A percentile compares a stretch with the other conserved stretches of the same genome.
Evolutionary conservation across 2,888 invertebrate genomes (phyloP).

Genomic region (Yponomeuta plumbellus): DNA sequence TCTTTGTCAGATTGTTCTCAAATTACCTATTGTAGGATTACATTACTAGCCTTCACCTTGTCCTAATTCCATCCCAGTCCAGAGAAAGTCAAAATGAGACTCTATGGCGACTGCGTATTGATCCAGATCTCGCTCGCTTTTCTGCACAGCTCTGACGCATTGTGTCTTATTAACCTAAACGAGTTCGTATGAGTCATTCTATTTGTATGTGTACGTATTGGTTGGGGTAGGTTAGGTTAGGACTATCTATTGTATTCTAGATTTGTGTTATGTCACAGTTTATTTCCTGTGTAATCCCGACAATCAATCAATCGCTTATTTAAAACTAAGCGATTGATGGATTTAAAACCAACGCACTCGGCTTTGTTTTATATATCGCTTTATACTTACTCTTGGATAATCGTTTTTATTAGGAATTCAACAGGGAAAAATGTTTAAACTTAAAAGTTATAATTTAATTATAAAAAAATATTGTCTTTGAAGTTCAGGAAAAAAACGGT

Average conservation of each 20-base stretch:
- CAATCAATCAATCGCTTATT: too few species aligned
- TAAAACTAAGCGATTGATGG: too few species aligned
- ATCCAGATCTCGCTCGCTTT: slow-evolving; percentile 31
- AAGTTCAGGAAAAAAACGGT: too few species aligned
- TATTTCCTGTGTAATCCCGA: not conserved
- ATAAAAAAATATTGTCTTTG: too few species aligned
- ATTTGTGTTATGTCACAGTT: not conserved
- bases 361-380: too few species aligned
- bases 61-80: not conserved
- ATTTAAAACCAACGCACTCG: too few species aligned
- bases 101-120: slow-evolving; percentile 55
- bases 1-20: too few species aligned
- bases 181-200: not conserved
- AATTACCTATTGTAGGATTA: too few species aligned
- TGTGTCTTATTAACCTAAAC: not conserved
- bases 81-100: slow-evolving; percentile 36
- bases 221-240: not conserved
- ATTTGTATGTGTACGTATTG: not conserved
- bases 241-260: not conserved
- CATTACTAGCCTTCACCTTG: not conserved
- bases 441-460: too few species aligned
- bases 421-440: too few species aligned
- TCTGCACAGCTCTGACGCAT: not conserved
- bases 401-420: too few species aligned
- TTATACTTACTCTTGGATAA: too few species aligned